Percentiles rank a stretch among this genome's conserved stretches.
phyloP scores from a whole-genome alignment of 1,140 invertebrate genomes.

The Megalopta genalis region DNA sequence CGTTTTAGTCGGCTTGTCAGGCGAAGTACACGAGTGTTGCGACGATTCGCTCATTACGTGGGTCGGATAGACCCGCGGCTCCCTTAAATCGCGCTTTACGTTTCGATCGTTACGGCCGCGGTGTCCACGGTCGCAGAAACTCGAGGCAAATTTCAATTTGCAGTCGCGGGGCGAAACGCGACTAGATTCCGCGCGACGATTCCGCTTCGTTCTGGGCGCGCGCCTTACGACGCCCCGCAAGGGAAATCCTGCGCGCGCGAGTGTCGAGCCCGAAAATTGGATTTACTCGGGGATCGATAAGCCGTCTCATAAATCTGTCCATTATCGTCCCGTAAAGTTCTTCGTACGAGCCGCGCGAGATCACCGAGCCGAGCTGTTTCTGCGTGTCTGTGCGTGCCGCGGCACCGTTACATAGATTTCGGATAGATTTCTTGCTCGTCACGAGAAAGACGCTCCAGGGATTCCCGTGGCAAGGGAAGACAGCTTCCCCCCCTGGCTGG shows the following conservation, averaged over 20 bases:
- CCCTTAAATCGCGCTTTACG: background rate
- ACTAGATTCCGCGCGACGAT: constrained; percentile 7
- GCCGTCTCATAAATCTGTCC: constrained; percentile 74
- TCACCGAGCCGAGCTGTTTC: constrained; percentile 32
- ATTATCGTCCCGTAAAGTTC: constrained; percentile 74
- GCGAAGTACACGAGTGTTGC: too few species aligned
- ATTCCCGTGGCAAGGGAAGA: constrained; percentile 22
- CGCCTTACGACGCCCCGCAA: constrained; percentile 29
- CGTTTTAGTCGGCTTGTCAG: too few species aligned
- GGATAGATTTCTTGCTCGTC: constrained; percentile 24
- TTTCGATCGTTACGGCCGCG: background rate
- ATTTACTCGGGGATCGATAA: constrained; percentile 75
- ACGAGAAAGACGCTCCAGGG: constrained; percentile 15
- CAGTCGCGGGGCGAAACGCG: background rate
- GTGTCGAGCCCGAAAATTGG: constrained; percentile 75
- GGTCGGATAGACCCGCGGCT: too few species aligned
- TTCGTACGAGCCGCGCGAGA: constrained; percentile 67
- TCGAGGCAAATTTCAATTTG: constrained; percentile 29
- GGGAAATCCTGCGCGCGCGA: constrained; percentile 54
- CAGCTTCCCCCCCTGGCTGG: background rate
- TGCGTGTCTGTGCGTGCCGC: constrained; percentile 15
- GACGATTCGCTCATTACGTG: too few species aligned
- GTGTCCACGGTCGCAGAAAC: too few species aligned
- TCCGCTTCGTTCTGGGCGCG: constrained; percentile 33
- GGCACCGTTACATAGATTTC: background rate